Percentiles rank a stretch among this genome's conserved stretches.
These are phyloP conservation scores for Oryzias dopingdopingensis DNA, from an alignment of 2,797 vertebrate genomes.

Conservation along the genomic window DNA sequence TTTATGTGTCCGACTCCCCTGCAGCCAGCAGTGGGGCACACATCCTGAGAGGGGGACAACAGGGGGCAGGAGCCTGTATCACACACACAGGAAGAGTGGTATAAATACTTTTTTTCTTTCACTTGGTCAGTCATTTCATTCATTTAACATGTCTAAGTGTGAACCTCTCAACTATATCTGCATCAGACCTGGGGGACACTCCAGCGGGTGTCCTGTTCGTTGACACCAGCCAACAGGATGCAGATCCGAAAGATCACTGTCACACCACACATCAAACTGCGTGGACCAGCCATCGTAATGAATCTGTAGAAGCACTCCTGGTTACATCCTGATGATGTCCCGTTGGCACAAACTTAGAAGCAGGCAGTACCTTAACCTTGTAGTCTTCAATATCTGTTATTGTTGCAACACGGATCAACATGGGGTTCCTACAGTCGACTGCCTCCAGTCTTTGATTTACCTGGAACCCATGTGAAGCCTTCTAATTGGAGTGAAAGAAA, in stretches of 20 bases:
- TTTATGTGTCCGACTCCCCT: slow-evolving; percentile 80
- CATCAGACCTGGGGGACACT: slow-evolving; percentile 67
- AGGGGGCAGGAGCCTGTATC: slow-evolving; percentile 57
- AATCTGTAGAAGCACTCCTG: slow-evolving; percentile 49
- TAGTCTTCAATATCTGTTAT: slow-evolving; percentile 70
- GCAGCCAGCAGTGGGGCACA: slow-evolving; percentile 80
- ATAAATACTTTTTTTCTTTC: not conserved
- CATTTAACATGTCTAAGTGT: no score
- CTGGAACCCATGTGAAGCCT: slow-evolving; percentile 72
- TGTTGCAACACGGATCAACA: slow-evolving; percentile 75
- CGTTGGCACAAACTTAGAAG: not conserved
- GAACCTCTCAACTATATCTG: not conserved
- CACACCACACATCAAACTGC: slow-evolving; percentile 78
- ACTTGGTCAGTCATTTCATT: no score
- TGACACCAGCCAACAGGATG: slow-evolving; percentile 78
- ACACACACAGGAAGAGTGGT: not conserved
- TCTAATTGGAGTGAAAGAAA: slow-evolving; percentile 60
- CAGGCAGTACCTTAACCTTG: slow-evolving; percentile 70
- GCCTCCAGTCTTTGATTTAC: slow-evolving; percentile 74
- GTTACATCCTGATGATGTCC: slow-evolving; percentile 17
- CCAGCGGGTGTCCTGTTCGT: slow-evolving; percentile 74
- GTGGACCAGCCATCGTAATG: slow-evolving; percentile 79
- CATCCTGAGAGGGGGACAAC: slow-evolving; percentile 68
- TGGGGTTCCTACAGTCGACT: slow-evolving; percentile 76
- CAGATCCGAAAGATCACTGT: slow-evolving; percentile 74